Base-by-base conservation (phyloP, 2,797 vertebrate species). In the Megalops cyprinoides region DNA sequence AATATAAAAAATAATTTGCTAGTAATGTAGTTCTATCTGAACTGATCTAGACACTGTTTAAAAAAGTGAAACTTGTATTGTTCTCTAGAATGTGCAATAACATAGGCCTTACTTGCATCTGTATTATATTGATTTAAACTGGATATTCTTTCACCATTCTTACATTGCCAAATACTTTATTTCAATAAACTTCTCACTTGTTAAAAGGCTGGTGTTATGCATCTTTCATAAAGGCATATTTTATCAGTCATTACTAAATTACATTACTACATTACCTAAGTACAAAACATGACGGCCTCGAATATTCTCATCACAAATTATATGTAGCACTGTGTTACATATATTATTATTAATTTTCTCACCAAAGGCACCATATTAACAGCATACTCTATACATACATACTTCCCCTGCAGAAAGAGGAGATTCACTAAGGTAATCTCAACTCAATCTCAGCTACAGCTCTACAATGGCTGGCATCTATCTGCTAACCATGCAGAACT, bases 171-270 rank as follows among this genome's bases (percentile, higher is more conserved):
- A 74, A 74, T 62, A 67, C 55, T 55, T 51, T 51, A 56, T 84
- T 85, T 86, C 58, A 91, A 86, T 90, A 88, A 91, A 91, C 25
- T 0, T 62, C 62, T 77, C 25, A 39, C 18, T 56, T 77, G 51
- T 31, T 77, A 25, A 77, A 77, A 77, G 34, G 25, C 1, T 74
- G 12, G 4, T 74, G 18, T 31, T 75, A 46, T 51, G 44, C 37
- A 48, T 25, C 39, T 28, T 46, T 9, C 44, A 46, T 48, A 9
- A 44, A 25, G 20, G 42, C 14, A 37, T 65, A 31, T 31, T n/a
- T 58, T 58, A n/a, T 58, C 8, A 58, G 7, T 25, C 28, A 37
- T 69, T 74, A 74, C 12, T 18, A 42, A 37, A n/a, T 23, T 73
- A 44, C 23, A n/a, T 58, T n/a, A 58, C 10, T 25, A 58, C 28